Conservation (phyloP, 1,140 invertebrate species). For the Ostrea edulis region DNA sequence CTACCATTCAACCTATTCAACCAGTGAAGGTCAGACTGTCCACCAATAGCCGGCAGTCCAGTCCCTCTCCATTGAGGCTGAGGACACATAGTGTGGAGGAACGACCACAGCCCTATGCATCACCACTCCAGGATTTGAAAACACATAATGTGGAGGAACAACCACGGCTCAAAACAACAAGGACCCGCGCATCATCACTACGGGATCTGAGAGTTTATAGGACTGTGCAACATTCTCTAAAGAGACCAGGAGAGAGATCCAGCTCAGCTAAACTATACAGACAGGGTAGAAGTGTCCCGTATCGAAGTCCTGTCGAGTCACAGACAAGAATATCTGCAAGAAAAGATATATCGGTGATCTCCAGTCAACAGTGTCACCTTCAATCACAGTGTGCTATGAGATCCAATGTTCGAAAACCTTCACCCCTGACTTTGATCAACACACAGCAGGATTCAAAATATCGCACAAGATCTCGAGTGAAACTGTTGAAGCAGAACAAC, state of each 20-base stretch:
- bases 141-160: neutral
- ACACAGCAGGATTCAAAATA: neutral
- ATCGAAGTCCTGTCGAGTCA: neutral
- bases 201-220: neutral
- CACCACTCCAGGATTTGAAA: neutral
- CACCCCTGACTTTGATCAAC: neutral
- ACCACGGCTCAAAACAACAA: neutral
- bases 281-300: neutral
- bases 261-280: neutral
- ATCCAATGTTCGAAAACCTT: neutral
- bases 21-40: neutral
- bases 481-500: neutral
- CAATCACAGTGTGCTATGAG: neutral
- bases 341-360: neutral
- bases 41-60: neutral
- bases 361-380: neutral
- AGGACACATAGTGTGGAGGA: neutral
- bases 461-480: neutral
- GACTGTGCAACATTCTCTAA: neutral
- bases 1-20: neutral
- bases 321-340: neutral
- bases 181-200: neutral
- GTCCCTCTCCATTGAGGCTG: conserved; percentile 2
- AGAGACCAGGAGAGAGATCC: neutral
- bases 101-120: neutral